Base-by-base conservation (phyloP, 2,113 vertebrate genomes). In the Desmodus rotundus region DNA sequence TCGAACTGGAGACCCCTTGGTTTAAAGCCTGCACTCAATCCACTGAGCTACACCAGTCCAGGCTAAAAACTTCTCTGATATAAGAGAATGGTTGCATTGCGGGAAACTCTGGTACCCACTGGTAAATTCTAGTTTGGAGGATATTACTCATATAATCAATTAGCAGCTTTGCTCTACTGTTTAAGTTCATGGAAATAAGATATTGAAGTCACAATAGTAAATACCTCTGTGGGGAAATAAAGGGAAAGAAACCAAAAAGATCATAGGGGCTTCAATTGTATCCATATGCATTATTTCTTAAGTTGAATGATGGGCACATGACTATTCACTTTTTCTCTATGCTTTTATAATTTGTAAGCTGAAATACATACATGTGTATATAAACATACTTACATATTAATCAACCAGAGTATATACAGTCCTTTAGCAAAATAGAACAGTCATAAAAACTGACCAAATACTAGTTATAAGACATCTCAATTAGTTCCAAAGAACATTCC, bases 141-240 rank as follows among this genome's bases (percentile, higher is more conserved):
- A 1, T 84, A 63, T 61, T 87, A 87, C 19, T 90, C 36, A 88
- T 63, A 45, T 54, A 83, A 43, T 33, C 52, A 94, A 73, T 41
- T 65, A 7, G 41, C 12, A 61, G 63, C 52, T 28, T 85, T 56
- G 86, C 19, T 63, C 31, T 89, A 89, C 7, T 73, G 68, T 47
- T 94, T 82, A 78, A 78, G 24, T 91, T 85, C n/a, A 78, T 7
- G 20, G 28, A n/a, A 50, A 50, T 76, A 86, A 90, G 65, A 93
- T n/a, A 81, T 3, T 81, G 81, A 84, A 90, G 82, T 96, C 70
- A 91, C 31, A 38, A 83, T 3, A 87, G 47, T 73, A 83, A 94
- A 38, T 93, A 87, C 24, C 3, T 85, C 47, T 54, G 2, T 52
- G 22, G 22, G n/a, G n/a, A 65, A 96, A 93, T 58, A 74, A 88